These are phyloP conservation scores for Phylloscopus trochilus DNA, from an alignment of 2,113 vertebrate species.

Conservation along the genomic window DNA sequence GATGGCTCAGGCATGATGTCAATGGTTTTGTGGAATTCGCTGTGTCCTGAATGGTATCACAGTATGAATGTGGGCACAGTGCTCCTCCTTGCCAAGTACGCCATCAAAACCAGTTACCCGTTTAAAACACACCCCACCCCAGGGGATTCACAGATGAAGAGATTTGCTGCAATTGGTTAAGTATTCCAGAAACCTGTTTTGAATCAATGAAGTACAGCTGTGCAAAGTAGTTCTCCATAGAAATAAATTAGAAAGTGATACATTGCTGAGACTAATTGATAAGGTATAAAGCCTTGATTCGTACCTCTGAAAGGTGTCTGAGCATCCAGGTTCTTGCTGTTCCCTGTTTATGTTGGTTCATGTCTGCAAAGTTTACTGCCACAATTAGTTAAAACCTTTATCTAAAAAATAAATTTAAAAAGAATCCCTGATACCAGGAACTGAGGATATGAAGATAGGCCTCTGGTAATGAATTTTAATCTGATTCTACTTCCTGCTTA, in stretches of 20 bases:
- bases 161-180: conserved; percentile 83
- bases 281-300: neutral
- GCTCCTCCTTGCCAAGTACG: conserved; percentile 84
- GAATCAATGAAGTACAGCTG: neutral
- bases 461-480: neutral
- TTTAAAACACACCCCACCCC: conserved; percentile 81
- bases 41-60: conserved; percentile 91
- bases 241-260: neutral
- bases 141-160: conserved; percentile 77
- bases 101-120: conserved; percentile 81
- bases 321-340: neutral
- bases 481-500: neutral
- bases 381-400: neutral
- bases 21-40: conserved; percentile 88
- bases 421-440: neutral
- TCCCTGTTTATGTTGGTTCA: neutral
- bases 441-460: neutral
- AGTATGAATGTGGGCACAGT: conserved; percentile 82
- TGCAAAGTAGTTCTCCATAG: neutral
- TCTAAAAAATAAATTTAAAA: neutral
- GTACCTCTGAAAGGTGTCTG: neutral
- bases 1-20: conserved; percentile 88
- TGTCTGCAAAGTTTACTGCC: neutral
- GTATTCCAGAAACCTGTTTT: conserved; percentile 51
- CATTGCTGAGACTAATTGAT: neutral